A percentile compares a stretch with the other conserved stretches of the same genome.
These are phyloP conservation scores for Numenius arquata DNA, from an alignment of 2,113 vertebrate genomes.

Conservation along the genomic window DNA sequence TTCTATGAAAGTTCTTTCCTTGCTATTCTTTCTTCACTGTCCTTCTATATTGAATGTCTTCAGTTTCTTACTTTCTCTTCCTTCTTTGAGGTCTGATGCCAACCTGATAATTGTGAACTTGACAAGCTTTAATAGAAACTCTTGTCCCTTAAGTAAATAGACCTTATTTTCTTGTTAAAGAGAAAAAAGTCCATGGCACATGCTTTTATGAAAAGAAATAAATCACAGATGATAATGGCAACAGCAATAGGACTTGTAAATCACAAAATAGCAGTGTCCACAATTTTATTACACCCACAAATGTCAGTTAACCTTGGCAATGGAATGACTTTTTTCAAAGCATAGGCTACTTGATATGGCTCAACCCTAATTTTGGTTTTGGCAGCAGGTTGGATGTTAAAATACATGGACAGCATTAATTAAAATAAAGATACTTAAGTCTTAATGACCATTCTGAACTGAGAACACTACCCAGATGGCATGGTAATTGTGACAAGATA, in stretches of 20 bases:
- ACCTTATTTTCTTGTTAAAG: constrained; percentile 18
- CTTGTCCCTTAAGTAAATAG: not conserved
- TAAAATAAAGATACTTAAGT: not conserved
- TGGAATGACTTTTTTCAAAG: constrained; percentile 15
- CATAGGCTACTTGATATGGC: not conserved
- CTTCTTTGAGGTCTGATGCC: not conserved
- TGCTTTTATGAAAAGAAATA: constrained; percentile 1
- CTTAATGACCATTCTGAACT: not conserved
- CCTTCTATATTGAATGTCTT: not conserved
- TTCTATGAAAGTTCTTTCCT: not conserved
- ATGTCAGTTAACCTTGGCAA: constrained; percentile 23
- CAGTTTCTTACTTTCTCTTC: not conserved
- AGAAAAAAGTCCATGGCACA: not conserved
- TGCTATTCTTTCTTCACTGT: not conserved
- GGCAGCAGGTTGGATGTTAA: not conserved
- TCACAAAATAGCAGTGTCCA: not conserved
- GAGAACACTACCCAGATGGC: not conserved
- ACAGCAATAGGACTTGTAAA: not conserved
- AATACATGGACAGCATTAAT: not conserved
- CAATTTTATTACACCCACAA: constrained; percentile 1
- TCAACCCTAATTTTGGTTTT: constrained; percentile 32
- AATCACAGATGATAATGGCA: not conserved
- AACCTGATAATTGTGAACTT: not conserved
- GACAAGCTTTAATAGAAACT: not conserved
- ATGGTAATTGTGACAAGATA: not conserved